A percentile compares a stretch with the other conserved stretches of the same genome.
phyloP scores from a whole-genome alignment of 2,113 vertebrate genomes.

The Microtus montanus region DNA sequence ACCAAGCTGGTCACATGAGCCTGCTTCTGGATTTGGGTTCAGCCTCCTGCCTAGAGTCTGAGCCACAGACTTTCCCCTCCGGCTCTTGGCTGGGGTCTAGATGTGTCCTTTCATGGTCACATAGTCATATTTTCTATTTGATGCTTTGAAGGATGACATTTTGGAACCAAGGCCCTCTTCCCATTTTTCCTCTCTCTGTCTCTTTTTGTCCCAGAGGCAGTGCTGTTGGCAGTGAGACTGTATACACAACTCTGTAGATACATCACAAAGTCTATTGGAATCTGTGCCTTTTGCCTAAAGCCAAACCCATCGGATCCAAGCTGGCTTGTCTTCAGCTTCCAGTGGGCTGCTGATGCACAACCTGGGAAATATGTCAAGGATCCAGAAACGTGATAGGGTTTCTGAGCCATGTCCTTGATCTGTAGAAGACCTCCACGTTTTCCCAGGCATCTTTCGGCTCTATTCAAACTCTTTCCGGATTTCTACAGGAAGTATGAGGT shows the following conservation, averaged over 20 bases:
- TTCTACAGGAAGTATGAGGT: not conserved
- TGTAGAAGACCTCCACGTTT: no score
- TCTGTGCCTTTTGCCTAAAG: no score
- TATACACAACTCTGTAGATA: no score
- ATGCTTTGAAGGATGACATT: not conserved
- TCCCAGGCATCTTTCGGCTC: not conserved
- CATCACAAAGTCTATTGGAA: not conserved
- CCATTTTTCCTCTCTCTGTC: not conserved
- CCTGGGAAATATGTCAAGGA: rapidly evolving
- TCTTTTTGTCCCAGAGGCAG: not conserved
- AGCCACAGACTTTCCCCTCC: rapidly evolving
- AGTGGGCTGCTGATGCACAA: rapidly evolving
- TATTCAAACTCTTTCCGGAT: no score
- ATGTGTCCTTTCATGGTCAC: rapidly evolving
- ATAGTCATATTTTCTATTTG: not conserved
- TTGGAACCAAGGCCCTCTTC: not conserved
- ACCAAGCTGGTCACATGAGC: not conserved
- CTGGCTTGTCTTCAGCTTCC: not conserved
- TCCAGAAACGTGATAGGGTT: rapidly evolving
- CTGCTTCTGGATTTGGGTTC: not conserved
- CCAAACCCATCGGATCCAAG: not conserved
- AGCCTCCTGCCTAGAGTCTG: not conserved
- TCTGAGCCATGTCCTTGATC: rapidly evolving
- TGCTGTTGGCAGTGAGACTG: not conserved
- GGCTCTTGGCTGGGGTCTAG: rapidly evolving